Base-by-base conservation (phyloP, 2,888 invertebrate genomes). In the Xanthia togata region DNA sequence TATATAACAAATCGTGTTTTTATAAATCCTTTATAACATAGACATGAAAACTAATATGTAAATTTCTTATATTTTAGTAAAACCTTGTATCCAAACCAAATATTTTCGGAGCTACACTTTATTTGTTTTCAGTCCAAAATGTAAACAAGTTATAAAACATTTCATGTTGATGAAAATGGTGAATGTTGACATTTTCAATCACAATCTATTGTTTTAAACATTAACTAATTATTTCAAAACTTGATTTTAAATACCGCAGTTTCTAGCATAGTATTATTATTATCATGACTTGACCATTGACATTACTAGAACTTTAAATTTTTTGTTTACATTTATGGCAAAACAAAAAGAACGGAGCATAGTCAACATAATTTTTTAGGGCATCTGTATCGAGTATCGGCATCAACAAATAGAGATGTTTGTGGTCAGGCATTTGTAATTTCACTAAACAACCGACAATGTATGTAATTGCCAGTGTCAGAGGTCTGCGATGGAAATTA, bases 391-490 rank as follows among this genome's bases (percentile, higher is more conserved):
- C 23, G 9, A 57, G 14, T 31, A 64, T 12, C 26, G 44, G 38
- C 26, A 47, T 53, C 60, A 81, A 81, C 87, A 86, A 91, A 91
- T 89, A 83, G 70, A 92, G 83, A 90, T 90, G 87, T 92, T 91
- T 88, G 78, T 83, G 78, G 81, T 84, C 81, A 38, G 75, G 70
- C 79, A 86, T 88, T 89, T 87, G 89, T 90, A 90, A 90, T 90
- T 89, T 89, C 83, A 84, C 84, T 84, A 88, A 89, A 89, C 85
- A 87, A 76, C 80, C 74, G 81, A 93, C 93, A 94, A 94, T 93
- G 89, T 88, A 87, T 89, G 84, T 93, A 94, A 94, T 94, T 94
- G 92, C 87, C 77, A 73, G 83, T 88, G 94, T 93, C 93, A 94
- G 83, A 93, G 94, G 93, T 93, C 91, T 47, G 35, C 73, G 59